phyloP scores from a whole-genome alignment of 2,113 vertebrate genomes.

The Lucifuga dentata region DNA sequence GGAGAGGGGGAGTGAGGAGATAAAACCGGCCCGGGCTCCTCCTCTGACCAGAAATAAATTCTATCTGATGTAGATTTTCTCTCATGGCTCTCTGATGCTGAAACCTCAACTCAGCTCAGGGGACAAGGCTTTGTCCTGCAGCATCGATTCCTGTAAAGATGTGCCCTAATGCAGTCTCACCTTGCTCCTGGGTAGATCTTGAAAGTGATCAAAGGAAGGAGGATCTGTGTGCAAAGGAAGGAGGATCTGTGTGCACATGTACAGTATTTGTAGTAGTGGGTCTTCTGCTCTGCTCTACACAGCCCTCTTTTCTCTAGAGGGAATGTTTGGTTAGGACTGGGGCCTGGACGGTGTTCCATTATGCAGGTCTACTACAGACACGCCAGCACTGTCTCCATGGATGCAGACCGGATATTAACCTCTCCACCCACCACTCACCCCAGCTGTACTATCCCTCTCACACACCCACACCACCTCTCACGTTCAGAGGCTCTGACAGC shows the following conservation, averaged over 20 bases:
- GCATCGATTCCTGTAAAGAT: conserved; percentile 20
- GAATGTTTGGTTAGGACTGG: conserved; percentile 37
- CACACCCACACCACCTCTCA: conserved; percentile 24
- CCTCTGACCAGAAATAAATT: neutral
- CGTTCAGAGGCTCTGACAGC: conserved; percentile 24
- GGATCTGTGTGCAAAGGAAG: conserved; percentile 5
- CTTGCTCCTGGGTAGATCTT: conserved; percentile 2
- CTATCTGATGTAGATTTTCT: conserved; percentile 10
- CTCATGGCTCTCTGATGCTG: neutral
- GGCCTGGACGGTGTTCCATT: conserved; percentile 40
- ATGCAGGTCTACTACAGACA: conserved; percentile 50
- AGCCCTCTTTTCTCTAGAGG: conserved; percentile 25
- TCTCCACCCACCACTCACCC: no score
- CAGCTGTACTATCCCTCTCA: conserved; percentile 24
- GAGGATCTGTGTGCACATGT: conserved; percentile 9
- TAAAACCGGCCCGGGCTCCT: neutral
- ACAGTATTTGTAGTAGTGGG: conserved; percentile 25
- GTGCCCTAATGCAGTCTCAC: conserved; percentile 15
- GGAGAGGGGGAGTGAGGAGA: conserved; percentile 2
- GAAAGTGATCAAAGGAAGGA: conserved; percentile 33
- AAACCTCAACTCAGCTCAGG: conserved; percentile 1
- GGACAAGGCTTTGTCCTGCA: conserved; percentile 19
- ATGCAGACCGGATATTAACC: conserved; percentile 56
- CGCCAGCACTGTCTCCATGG: conserved; percentile 53
- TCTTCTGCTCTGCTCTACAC: conserved; percentile 1